phyloP scores from a whole-genome alignment of 2,888 invertebrate genomes.

The Malthinus seriepunctatus region DNA sequence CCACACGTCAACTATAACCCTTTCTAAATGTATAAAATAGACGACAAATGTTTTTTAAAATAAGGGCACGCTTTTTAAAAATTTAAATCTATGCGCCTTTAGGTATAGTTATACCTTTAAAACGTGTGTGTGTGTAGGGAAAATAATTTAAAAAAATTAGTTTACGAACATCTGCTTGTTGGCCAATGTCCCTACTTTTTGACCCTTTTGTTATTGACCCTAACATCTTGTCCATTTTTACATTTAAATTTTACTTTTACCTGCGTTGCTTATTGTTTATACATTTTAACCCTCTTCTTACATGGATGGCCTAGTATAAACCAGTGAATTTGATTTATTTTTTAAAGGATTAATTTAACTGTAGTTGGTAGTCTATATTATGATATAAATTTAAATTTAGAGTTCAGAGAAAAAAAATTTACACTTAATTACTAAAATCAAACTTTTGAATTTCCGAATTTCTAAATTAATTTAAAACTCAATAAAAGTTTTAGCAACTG shows the following conservation, averaged over 20 bases:
- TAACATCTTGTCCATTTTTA: constrained; percentile 29
- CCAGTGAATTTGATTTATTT: not conserved
- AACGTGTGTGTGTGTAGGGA: too few species aligned
- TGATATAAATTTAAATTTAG: not conserved
- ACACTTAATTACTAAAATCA: not conserved
- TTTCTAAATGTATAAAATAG: constrained; percentile 4
- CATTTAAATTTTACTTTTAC: constrained; percentile 30
- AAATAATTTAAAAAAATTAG: not conserved
- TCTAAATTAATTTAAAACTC: too few species aligned
- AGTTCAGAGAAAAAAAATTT: not conserved
- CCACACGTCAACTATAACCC: constrained; percentile 20
- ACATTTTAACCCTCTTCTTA: constrained; percentile 9
- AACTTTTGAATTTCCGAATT: too few species aligned
- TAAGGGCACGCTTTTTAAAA: constrained; percentile 9
- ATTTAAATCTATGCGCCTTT: constrained; percentile 1
- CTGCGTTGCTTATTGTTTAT: constrained; percentile 25
- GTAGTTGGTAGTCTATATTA: not conserved
- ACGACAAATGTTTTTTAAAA: constrained; percentile 12
- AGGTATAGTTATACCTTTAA: too few species aligned
- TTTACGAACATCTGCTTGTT: constrained; percentile 28
- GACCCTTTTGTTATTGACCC: constrained; percentile 34
- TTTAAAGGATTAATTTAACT: constrained; percentile 3
- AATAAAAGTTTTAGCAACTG: too few species aligned
- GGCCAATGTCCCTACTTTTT: constrained; percentile 32
- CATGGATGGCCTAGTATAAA: not conserved